Evolutionary conservation across 2,797 vertebrate genomes (phyloP), one percentile per base, ranked within the genome.

Genomic region (Neoniphon sammara): DNA sequence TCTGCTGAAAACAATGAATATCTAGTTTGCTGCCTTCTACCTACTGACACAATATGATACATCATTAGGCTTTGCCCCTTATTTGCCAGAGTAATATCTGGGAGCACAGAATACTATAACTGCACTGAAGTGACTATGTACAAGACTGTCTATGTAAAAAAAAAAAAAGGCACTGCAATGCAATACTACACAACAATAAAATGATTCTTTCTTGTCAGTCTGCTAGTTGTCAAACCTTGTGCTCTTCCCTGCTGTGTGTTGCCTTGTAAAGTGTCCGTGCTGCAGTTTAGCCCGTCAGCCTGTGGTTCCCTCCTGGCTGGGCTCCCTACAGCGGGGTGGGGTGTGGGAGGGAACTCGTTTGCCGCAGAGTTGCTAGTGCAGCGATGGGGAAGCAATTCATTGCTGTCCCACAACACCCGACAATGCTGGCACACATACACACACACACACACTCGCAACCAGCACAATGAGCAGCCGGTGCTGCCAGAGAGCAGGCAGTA

Each of bases 341-440:
- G 83, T 83, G 85, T 80, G 81, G 84, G 78, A 84, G 88, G 82
- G 85, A 89, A 84, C 85, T 71, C 78, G 64, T 87, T 89, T 94
- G 92, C 92, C 89, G 92, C 93, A 94, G 82, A 88, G 90, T 87
- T 91, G 84, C 90, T 73, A 76, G 89, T 92, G 92, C 93, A 93
- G 91, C 66, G 83, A 86, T 87, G 90, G 91, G 92, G 91, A 94
- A 93, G 91, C 85, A 89, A 92, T 93, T 91, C 88, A 86, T 85
- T 87, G 92, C 93, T 91, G 93, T 89, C 85, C 90, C 91, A 92
- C 86, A 91, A 86, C 86, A 72, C 64, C 73, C n/a, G 78, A 80
- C 81, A 82, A 44, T 59, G 21, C 77, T 81, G 72, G 66, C 65
- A 73, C 67, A 54, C 75, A 78, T 66, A 69, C 68, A 54, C 56